Conservation (phyloP, 2,113 vertebrate species). For the Archilochus colubris region DNA sequence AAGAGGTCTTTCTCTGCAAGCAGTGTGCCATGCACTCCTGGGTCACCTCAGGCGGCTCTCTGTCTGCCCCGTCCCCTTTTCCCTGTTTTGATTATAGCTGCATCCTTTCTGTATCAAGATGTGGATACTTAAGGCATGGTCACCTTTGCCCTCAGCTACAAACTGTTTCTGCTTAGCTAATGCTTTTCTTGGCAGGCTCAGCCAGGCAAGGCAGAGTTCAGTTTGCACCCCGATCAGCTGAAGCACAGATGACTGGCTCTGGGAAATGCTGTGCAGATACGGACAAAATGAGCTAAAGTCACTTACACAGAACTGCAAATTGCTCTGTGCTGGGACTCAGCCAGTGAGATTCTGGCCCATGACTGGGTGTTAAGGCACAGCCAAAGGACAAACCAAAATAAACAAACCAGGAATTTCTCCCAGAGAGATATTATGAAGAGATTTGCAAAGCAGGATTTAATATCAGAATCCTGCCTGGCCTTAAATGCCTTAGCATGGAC, state of each 20-base stretch:
- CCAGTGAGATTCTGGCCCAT: background rate
- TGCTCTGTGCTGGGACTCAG: background rate
- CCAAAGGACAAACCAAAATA: slow-evolving; percentile 49
- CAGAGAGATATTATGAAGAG: background rate
- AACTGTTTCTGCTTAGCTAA: slow-evolving; percentile 53
- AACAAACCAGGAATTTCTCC: slow-evolving; percentile 39
- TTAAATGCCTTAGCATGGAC: background rate
- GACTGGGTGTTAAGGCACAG: background rate
- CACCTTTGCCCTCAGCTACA: slow-evolving; percentile 43
- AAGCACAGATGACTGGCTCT: slow-evolving; percentile 25
- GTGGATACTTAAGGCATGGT: background rate
- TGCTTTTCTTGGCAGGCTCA: slow-evolving; percentile 54
- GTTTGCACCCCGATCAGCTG: background rate
- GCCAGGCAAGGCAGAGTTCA: slow-evolving; percentile 50
- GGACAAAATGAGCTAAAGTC: slow-evolving; percentile 15
- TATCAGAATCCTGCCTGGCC: background rate
- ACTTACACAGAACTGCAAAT: slow-evolving; percentile 25
- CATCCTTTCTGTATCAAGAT: slow-evolving; percentile 33
- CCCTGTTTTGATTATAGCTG: slow-evolving; percentile 10
- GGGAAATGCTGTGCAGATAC: background rate
- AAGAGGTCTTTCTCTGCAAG: slow-evolving; percentile 3
- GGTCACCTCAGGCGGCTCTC: background rate
- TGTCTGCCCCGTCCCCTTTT: background rate
- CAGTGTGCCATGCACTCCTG: background rate
- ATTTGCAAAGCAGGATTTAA: slow-evolving; percentile 24